Base-by-base conservation (phyloP, 2,888 invertebrate genomes). In the Allacma fusca region DNA sequence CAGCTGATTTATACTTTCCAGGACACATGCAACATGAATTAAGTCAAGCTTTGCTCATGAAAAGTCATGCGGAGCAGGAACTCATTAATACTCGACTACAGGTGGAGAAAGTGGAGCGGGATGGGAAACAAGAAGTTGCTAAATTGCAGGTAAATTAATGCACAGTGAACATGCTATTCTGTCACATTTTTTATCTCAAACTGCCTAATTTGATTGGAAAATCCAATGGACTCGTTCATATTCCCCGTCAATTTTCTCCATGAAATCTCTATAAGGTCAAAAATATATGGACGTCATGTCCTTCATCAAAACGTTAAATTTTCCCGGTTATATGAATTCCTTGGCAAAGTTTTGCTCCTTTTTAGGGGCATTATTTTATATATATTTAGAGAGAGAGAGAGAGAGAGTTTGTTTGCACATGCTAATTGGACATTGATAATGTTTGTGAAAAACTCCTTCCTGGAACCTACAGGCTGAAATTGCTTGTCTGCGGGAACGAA, bases 11-110 rank as follows among this genome's bases (percentile, higher is more conserved):
- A 50, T 50, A 57, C 7, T 73, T 21, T n/a, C 7, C 86, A 92
- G 92, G 91, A 9, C 91, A 90, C 43, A 89, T 94, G 65, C 92
- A 94, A 86, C 92, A 92, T 0, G 94, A 94, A 84, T 87, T 94
- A 81, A 91, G 92, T 7, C 91, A 92, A 84, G 91, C 91, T 5
- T 89, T 92, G 72, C 92, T 93, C 0, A 94, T 94, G 85, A 93
- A 93, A 84, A 92, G 93, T 40, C 91, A 92, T 0, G 86, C 93
- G 12, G 94, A 94, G 82, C 93, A 94, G 85, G 94, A 94, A 84
- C 67, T 94, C n/a, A 90, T 92, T 0, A 90, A 91, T 29, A 88
- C 92, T 13, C 90, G 93, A 72, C 86, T 88, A 44, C 79, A 86
- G 12, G 84, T 91, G 5, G 94, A 94, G 85, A 88, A 94, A 7